phyloP scores from a whole-genome alignment of 2,797 vertebrate genomes.

The Microctenopoma steveboyesi region DNA sequence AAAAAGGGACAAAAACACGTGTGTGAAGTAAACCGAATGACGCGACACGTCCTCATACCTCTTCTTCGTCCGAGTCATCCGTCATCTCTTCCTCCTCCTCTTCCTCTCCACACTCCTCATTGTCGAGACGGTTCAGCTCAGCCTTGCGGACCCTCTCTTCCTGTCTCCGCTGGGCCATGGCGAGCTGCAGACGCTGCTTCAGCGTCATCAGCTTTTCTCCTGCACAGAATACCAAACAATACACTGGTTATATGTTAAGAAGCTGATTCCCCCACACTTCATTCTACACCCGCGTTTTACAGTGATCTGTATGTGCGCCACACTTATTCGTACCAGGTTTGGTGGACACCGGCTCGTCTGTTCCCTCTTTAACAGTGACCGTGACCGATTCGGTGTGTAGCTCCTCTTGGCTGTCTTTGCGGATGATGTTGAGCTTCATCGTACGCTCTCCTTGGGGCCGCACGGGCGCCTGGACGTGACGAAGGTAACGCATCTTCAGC shows the following conservation, averaged over 20 bases:
- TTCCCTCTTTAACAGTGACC: conserved; percentile 84
- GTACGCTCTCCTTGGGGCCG: conserved; percentile 79
- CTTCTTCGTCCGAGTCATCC: conserved; percentile 90
- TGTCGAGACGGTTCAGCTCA: conserved; percentile 90
- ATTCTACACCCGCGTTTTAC: too few species aligned
- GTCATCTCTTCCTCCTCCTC: conserved; percentile 91
- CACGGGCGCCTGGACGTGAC: conserved; percentile 80
- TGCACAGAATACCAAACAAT: conserved; percentile 50
- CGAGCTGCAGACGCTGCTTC: conserved; percentile 94
- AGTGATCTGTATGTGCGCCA: background rate
- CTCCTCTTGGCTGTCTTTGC: conserved; percentile 90
- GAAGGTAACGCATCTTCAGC: conserved; percentile 92
- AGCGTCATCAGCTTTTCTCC: conserved; percentile 91
- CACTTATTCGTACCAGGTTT: conserved; percentile 86
- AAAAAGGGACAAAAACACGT: background rate
- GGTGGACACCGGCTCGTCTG: conserved; percentile 74
- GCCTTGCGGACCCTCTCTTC: conserved; percentile 90
- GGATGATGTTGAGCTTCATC: conserved; percentile 86
- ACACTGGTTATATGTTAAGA: too few species aligned
- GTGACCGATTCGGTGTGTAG: conserved; percentile 85
- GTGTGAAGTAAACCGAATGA: background rate
- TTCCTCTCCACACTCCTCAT: conserved; percentile 91
- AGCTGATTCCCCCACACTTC: too few species aligned
- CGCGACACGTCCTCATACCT: conserved; percentile 58
- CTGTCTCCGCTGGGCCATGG: conserved; percentile 91